Conservation (phyloP, 2,888 invertebrate genomes). For the Hesperia comma region DNA sequence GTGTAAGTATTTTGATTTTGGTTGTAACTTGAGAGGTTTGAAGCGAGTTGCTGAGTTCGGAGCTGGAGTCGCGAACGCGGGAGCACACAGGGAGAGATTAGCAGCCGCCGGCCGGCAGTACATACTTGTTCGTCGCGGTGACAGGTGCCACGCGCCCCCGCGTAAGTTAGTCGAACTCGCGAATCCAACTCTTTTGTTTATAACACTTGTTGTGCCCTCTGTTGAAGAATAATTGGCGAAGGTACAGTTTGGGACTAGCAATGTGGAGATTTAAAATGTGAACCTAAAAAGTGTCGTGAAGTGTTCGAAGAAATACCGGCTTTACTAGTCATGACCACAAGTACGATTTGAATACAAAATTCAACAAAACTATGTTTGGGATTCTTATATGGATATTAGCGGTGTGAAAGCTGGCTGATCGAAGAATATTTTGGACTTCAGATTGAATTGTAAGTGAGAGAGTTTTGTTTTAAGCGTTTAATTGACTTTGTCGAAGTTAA, state of each 20-base stretch:
- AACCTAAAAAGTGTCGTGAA: constrained; percentile 71
- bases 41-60: not conserved
- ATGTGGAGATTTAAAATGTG: constrained; percentile 53
- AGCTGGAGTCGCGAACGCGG: constrained; percentile 63
- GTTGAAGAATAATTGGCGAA: constrained; percentile 41
- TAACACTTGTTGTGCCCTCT: constrained; percentile 68
- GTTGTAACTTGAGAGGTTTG: constrained; percentile 2
- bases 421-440: constrained; percentile 33
- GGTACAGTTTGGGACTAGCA: constrained; percentile 16
- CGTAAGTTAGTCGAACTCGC: constrained; percentile 69
- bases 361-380: constrained; percentile 66
- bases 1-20: not conserved
- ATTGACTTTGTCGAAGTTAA: not conserved
- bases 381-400: constrained; percentile 62
- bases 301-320: constrained; percentile 71
- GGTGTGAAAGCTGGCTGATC: constrained; percentile 48
- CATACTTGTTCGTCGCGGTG: constrained; percentile 72
- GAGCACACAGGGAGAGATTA: constrained; percentile 41
- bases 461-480: not conserved
- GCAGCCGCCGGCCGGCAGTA: constrained; percentile 70
- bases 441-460: constrained; percentile 45
- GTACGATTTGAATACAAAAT: constrained; percentile 77
- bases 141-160: constrained; percentile 73
- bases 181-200: constrained; percentile 73
- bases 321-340: constrained; percentile 67